phyloP scores from a whole-genome alignment of 2,888 invertebrate genomes.

The Oligia fasciuncula region DNA sequence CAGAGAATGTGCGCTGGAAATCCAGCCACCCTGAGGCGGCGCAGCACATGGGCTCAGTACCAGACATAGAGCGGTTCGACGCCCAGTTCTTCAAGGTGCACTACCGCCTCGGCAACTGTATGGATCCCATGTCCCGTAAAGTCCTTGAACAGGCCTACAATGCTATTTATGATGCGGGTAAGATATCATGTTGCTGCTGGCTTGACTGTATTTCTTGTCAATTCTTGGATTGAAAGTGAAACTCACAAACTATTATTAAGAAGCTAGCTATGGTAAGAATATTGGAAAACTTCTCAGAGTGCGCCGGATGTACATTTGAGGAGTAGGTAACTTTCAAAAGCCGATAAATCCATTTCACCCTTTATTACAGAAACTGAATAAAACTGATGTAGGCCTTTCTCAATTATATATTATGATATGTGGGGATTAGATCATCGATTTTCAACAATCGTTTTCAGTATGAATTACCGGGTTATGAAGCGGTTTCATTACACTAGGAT shows the following conservation, averaged over 20 bases:
- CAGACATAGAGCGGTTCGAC: conserved; percentile 91
- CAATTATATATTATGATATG: neutral
- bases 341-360: neutral
- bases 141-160: conserved; percentile 93
- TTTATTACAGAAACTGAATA: neutral
- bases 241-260: neutral
- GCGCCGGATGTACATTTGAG: neutral
- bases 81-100: conserved; percentile 93
- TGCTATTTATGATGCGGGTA: conserved; percentile 89
- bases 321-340: neutral
- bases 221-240: neutral
- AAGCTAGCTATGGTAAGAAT: neutral
- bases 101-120: conserved; percentile 89
- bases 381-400: neutral
- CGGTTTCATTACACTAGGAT: too few species aligned
- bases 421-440: neutral
- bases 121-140: conserved; percentile 91
- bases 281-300: neutral
- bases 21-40: conserved; percentile 85
- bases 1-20: conserved; percentile 85
- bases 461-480: neutral
- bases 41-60: conserved; percentile 91
- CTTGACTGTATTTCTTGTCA: neutral
- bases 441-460: neutral
- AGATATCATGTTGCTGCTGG: neutral